A percentile compares a stretch with the other conserved stretches of the same genome.
phyloP scores from a whole-genome alignment of 2,113 vertebrate species.

The Pseudorectes ferrugineus region DNA sequence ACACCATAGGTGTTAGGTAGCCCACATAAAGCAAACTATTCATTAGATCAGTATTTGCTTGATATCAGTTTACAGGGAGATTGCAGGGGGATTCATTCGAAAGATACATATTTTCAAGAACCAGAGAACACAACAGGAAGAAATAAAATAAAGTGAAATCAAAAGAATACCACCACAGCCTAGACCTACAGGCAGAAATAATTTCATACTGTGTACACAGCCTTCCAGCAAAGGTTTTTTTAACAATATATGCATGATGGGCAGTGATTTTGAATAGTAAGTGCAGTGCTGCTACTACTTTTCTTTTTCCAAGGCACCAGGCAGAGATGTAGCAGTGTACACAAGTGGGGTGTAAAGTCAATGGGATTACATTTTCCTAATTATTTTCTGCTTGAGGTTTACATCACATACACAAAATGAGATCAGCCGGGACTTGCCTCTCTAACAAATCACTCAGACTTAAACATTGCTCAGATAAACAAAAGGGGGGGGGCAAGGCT shows the following conservation, averaged over 20 bases:
- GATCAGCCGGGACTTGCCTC: conserved; percentile 78
- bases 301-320: conserved; percentile 28
- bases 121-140: neutral
- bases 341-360: conserved; percentile 77
- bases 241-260: neutral
- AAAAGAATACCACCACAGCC: neutral
- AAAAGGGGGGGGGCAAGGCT: conserved; percentile 70
- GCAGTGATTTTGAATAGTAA: neutral
- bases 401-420: conserved; percentile 74
- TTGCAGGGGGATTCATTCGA: neutral
- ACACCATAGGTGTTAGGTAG: conserved; percentile 63
- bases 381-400: conserved; percentile 82
- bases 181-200: neutral
- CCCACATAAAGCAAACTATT: neutral
- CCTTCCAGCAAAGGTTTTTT: neutral
- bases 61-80: neutral
- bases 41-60: neutral
- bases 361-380: conserved; percentile 81
- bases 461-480: conserved; percentile 82
- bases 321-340: conserved; percentile 52
- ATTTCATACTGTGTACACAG: neutral
- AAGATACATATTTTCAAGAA: neutral
- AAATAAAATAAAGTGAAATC: neutral
- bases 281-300: neutral
- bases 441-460: conserved; percentile 80